phyloP scores from a whole-genome alignment of 1,140 invertebrate genomes.

The Anthonomus grandis region DNA sequence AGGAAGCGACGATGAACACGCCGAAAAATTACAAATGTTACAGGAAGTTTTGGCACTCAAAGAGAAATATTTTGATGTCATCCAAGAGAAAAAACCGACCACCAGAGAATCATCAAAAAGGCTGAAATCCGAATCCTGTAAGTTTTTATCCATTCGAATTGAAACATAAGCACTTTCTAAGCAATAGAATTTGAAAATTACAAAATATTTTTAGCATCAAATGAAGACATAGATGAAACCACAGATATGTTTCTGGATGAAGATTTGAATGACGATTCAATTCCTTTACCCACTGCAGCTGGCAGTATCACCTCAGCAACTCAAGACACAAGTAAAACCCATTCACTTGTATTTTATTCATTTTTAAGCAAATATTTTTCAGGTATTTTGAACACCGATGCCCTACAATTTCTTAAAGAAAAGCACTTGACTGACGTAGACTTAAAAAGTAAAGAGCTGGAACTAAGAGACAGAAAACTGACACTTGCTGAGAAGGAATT shows the following conservation, averaged over 20 bases:
- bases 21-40: slow-evolving; percentile 23
- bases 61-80: slow-evolving; percentile 26
- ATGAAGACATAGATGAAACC: slow-evolving; percentile 18
- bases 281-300: not conserved
- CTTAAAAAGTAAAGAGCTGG: slow-evolving; percentile 8
- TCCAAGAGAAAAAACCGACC: slow-evolving; percentile 20
- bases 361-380: no score
- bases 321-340: slow-evolving; percentile 14
- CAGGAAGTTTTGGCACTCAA: slow-evolving; percentile 18
- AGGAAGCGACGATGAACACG: slow-evolving; percentile 24
- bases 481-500: slow-evolving; percentile 28
- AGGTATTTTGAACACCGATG: not conserved
- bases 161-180: not conserved
- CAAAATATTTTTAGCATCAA: slow-evolving; percentile 17
- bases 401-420: slow-evolving; percentile 24
- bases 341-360: no score
- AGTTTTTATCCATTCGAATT: not conserved
- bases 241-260: slow-evolving; percentile 25
- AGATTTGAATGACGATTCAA: slow-evolving; percentile 14
- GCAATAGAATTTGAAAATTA: not conserved
- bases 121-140: slow-evolving; percentile 17
- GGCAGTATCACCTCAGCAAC: slow-evolving; percentile 3
- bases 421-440: slow-evolving; percentile 20
- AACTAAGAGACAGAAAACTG: slow-evolving; percentile 19
- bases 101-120: not conserved